Conservation (phyloP, 2,797 vertebrate genomes). For the Numenius phaeopus region DNA sequence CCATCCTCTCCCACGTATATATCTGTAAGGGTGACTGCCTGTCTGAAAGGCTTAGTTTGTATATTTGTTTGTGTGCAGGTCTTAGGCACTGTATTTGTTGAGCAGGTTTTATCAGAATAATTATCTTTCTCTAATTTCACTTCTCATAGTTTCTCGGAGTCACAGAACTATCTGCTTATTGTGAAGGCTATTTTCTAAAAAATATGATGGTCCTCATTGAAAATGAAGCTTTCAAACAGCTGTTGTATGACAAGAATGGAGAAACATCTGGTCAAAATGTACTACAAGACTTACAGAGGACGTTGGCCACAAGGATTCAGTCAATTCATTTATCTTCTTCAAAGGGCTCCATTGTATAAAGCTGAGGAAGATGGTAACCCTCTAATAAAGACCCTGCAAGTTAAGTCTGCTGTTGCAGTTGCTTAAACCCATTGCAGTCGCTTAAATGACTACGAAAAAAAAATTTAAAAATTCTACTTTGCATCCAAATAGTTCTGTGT, state of each 20-base stretch:
- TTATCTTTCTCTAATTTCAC: slow-evolving; percentile 53
- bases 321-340: slow-evolving; percentile 98
- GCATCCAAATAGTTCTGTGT: slow-evolving; percentile 43
- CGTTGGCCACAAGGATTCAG: slow-evolving; percentile 94
- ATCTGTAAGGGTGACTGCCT: neutral
- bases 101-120: neutral
- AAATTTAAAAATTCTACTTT: slow-evolving; percentile 2
- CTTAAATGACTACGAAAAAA: slow-evolving; percentile 47
- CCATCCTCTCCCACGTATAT: neutral
- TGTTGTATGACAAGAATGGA: slow-evolving; percentile 89
- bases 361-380: neutral
- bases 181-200: slow-evolving; percentile 98
- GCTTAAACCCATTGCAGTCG: slow-evolving; percentile 49
- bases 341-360: slow-evolving; percentile 97
- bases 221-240: slow-evolving; percentile 95
- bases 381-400: slow-evolving; percentile 31
- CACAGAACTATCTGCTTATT: slow-evolving; percentile 91
- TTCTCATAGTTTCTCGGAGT: slow-evolving; percentile 91
- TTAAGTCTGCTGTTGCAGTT: slow-evolving; percentile 54
- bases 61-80: neutral
- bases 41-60: neutral
- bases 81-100: neutral
- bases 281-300: slow-evolving; percentile 95
- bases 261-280: slow-evolving; percentile 90
- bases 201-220: slow-evolving; percentile 99